Base-by-base conservation (phyloP, 2,797 vertebrate genomes). In the Catharus ustulatus region DNA sequence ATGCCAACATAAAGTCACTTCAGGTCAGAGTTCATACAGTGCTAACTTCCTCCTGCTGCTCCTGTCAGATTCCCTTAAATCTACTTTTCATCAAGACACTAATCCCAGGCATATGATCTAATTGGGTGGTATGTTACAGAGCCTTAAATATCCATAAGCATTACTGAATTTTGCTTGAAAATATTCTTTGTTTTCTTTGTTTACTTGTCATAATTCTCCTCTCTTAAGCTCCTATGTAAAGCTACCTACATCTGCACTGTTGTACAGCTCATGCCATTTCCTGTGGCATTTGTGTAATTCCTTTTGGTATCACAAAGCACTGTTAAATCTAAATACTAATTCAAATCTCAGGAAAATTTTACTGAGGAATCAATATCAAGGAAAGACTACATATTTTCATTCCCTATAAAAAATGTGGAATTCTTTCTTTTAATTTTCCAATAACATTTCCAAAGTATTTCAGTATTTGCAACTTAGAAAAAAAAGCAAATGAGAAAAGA, bases 41-140 rank as follows among this genome's bases (percentile, higher is more conserved):
- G 72, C 38, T 92, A 71, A 89, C 81, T 84, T 94, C 75, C 61
- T 92, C 72, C 84, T 74, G 78, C 81, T 87, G 87, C 57, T 92
- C 42, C 67, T 91, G 92, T 94, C 81, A 87, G 49, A 76, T 83
- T 92, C 34, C 38, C 52, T 92, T 91, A 94, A 95, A 90, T 74
- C 52, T 57, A 69, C 59, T 90, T 93, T 93, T 87, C 89, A 83
- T 89, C 89, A 89, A 71, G 57, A 71, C 71, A 69, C 38, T 71
- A 74, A 80, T 93, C 57, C 68, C 42, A 94, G 67, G 45, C 75
- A 57, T 80, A 57, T 79, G 75, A 82, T 89, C 87, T 92, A 87
- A 92, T 80, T 94, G 91, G 55, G 63, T 76, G 43, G 42, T 55
- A 69, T 36, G 26, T 74, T 91, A 26, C 38, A 87, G 46, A 11